Base-by-base conservation (phyloP, 2,113 vertebrate genomes). In the Semicossyphus pulcher region DNA sequence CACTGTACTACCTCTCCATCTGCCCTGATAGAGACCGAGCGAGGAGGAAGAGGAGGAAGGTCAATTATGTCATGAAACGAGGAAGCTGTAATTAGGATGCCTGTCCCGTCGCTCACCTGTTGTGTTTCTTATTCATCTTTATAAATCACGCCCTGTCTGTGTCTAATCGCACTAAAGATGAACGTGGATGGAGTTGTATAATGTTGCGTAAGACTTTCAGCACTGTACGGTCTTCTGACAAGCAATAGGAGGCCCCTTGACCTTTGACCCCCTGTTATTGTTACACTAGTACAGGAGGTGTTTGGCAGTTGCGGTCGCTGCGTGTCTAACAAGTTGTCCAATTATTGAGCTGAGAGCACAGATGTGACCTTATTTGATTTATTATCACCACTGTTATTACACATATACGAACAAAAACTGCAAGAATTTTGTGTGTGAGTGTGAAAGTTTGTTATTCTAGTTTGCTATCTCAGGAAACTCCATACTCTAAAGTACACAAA, bases 1-100 rank as follows among this genome's bases (percentile, higher is more conserved):
- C 62, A 68, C 77, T 81, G 69, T 76, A 41, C 57, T 26, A 66
- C 72, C 76, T 74, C 74, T 87, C 89, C 85, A 91, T 91, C 89
- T 90, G 89, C 85, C 80, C 70, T 5, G 44, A 49, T 6, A 32
- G 52, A 31, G 10, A 5, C 23, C 5, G 18, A 44, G 67, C 1
- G 58, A 62, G 31, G 26, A 34, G 25, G 26, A 62, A 36, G 11
- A 44, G 41, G 12, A 42, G 41, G 41, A 42, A 7, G 52, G 73
- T 72, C 45, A 28, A 2, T 60, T 3, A 47, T 3, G 26, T 18
- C 4, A 2, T 26, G 48, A 39, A 9, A 68, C 7, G 2, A 47
- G 42, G 58, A 75, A 21, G 23, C 45, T 20, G 9, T 18, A 16
- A 20, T 53, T 20, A n/a, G 2, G 10, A 28, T 63, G 44, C 67